Conservation (phyloP, 1,140 invertebrate genomes). For the Brachionus angularis region DNA sequence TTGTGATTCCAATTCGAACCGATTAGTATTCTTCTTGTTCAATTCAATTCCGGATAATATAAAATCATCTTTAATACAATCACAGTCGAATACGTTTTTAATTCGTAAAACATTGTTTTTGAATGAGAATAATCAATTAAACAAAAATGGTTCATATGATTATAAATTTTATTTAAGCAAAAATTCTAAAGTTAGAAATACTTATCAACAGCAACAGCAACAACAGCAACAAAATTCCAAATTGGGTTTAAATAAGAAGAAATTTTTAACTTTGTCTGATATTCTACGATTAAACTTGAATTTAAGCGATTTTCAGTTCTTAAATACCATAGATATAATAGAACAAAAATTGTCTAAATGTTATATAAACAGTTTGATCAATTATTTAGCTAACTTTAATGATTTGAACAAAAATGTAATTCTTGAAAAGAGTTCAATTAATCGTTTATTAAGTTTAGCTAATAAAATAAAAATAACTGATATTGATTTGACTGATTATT, state of each 20-base stretch:
- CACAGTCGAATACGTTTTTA: constrained; percentile 16
- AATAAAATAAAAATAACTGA: neutral
- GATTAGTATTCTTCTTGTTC: constrained; percentile 18
- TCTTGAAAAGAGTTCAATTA: constrained; percentile 1
- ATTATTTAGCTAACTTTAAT: constrained; percentile 3
- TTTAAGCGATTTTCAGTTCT: neutral
- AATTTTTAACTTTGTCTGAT: neutral
- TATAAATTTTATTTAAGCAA: constrained; percentile 24
- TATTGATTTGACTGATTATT: constrained; percentile 38
- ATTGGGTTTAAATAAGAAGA: neutral
- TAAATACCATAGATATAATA: constrained; percentile 18
- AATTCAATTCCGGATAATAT: constrained; percentile 21
- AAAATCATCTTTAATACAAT: constrained; percentile 3
- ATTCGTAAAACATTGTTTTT: constrained; percentile 19
- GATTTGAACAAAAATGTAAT: neutral
- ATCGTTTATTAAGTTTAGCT: constrained; percentile 3
- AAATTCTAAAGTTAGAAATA: neutral
- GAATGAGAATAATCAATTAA: neutral
- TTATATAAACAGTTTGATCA: constrained; percentile 9
- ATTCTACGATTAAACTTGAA: neutral
- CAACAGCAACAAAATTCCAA: neutral
- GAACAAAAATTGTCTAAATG: constrained; percentile 23
- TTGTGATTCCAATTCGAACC: neutral
- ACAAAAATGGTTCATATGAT: neutral
- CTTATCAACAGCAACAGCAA: neutral